Conservation (phyloP, 2,888 invertebrate species). For the Odontocolon sp. region DNA sequence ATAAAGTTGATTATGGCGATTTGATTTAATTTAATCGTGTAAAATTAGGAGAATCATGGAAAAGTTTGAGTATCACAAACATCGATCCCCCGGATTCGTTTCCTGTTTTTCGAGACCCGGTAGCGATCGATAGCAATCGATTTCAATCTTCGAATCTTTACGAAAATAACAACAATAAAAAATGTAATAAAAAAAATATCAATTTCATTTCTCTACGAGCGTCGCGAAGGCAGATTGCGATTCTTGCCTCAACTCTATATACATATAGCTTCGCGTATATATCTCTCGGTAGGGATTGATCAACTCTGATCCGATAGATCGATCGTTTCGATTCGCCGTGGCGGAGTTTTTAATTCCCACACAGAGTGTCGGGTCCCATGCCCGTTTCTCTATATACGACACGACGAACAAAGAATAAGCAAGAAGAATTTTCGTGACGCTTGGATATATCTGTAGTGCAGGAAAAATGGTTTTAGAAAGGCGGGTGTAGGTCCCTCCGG, state of each 20-base stretch:
- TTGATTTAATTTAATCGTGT: no score
- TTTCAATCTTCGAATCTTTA: no score
- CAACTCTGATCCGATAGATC: conserved; percentile 5
- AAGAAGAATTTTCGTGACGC: conserved; percentile 69
- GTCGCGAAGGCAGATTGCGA: no score
- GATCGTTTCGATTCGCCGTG: neutral
- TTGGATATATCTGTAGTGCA: conserved; percentile 42
- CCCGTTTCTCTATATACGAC: conserved; percentile 18
- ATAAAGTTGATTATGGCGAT: no score
- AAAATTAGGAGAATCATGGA: neutral
- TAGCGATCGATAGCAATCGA: no score
- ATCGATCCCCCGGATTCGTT: neutral
- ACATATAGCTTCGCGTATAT: neutral
- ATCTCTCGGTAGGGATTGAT: neutral
- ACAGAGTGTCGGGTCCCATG: neutral
- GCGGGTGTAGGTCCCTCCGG: conserved; percentile 62
- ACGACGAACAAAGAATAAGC: conserved; percentile 49
- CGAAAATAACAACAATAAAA: no score
- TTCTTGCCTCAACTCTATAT: no score
- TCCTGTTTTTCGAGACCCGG: no score
- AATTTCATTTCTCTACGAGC: no score
- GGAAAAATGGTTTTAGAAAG: conserved; percentile 74
- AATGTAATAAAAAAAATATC: neutral
- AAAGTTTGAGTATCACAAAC: neutral
- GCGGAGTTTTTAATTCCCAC: conserved; percentile 15